Percentiles rank a stretch among this genome's conserved stretches.
These are phyloP conservation scores for Oscheius sp. DNA, from an alignment of 2,888 invertebrate genomes.

Conservation along the genomic window DNA sequence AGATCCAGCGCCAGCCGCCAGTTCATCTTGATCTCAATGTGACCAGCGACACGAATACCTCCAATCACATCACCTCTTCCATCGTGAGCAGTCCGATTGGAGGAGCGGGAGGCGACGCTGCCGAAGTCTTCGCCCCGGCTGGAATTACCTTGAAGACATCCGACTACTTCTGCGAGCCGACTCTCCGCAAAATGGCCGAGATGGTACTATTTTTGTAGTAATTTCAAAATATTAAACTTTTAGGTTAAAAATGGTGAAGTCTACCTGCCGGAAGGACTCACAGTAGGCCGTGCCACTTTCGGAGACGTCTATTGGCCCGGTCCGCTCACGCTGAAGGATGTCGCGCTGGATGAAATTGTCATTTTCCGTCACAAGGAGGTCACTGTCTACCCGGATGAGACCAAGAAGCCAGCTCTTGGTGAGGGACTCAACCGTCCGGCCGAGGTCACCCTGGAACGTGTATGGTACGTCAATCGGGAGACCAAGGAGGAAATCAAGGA, in stretches of 20 bases:
- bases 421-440: constrained; percentile 85
- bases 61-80: no score
- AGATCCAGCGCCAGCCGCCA: constrained; percentile 32
- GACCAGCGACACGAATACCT: constrained; percentile 11
- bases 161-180: constrained; percentile 92
- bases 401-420: constrained; percentile 89
- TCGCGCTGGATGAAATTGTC: constrained; percentile 57
- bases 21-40: constrained; percentile 17
- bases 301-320: constrained; percentile 77
- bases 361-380: constrained; percentile 87
- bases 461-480: constrained; percentile 92
- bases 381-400: constrained; percentile 90
- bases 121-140: constrained; percentile 5
- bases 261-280: constrained; percentile 74
- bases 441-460: constrained; percentile 85
- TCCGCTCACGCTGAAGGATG: constrained; percentile 55
- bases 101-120: neutral
- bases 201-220: constrained; percentile 38
- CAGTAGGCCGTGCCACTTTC: constrained; percentile 75
- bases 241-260: constrained; percentile 46
- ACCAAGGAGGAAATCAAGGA: constrained; percentile 84
- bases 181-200: constrained; percentile 82
- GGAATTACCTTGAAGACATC: constrained; percentile 63
- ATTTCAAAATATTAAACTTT: neutral
- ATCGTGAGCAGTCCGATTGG: neutral